Evolutionary conservation across 2,113 vertebrate species (phyloP).

Genomic region (Pholis gunnellus): DNA sequence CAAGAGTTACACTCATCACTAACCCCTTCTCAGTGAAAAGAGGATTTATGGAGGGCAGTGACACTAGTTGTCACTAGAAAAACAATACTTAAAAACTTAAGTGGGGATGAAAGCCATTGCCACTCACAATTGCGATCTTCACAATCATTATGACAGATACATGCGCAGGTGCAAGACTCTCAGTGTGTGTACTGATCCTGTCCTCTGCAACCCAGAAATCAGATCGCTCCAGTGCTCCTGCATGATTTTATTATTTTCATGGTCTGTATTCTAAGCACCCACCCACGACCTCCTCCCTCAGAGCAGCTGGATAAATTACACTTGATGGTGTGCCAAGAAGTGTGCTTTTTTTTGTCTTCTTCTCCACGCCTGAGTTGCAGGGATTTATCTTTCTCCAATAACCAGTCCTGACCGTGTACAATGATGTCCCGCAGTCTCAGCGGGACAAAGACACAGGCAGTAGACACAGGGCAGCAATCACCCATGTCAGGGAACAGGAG

Average conservation of each 20-base stretch:
- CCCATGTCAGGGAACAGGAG: slow-evolving; percentile 61
- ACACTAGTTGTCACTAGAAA: slow-evolving; percentile 37
- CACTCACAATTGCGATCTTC: slow-evolving; percentile 5
- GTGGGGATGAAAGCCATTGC: slow-evolving; percentile 23
- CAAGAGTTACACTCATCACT: slow-evolving; percentile 49
- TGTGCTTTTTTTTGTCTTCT: slow-evolving; percentile 55
- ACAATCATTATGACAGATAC: neutral
- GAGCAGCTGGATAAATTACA: slow-evolving; percentile 75
- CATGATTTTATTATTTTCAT: slow-evolving; percentile 69
- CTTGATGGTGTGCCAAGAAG: slow-evolving; percentile 67
- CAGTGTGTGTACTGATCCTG: slow-evolving; percentile 20
- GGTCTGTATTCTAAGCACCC: slow-evolving; percentile 55
- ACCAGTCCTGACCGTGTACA: slow-evolving; percentile 56
- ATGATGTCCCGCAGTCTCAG: slow-evolving; percentile 66
- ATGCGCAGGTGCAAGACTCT: slow-evolving; percentile 54
- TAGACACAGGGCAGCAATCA: slow-evolving; percentile 54
- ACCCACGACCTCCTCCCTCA: slow-evolving; percentile 58
- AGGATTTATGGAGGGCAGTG: slow-evolving; percentile 41
- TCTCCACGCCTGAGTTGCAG: slow-evolving; percentile 42
- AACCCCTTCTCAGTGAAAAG: slow-evolving; percentile 48
- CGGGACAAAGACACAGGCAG: slow-evolving; percentile 55
- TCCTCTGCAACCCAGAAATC: slow-evolving; percentile 8
- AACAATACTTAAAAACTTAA: slow-evolving; percentile 44
- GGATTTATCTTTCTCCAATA: slow-evolving; percentile 69
- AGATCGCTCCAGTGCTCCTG: slow-evolving; percentile 55